Conservation (phyloP, 2,888 invertebrate species). For the Phania funesta region DNA sequence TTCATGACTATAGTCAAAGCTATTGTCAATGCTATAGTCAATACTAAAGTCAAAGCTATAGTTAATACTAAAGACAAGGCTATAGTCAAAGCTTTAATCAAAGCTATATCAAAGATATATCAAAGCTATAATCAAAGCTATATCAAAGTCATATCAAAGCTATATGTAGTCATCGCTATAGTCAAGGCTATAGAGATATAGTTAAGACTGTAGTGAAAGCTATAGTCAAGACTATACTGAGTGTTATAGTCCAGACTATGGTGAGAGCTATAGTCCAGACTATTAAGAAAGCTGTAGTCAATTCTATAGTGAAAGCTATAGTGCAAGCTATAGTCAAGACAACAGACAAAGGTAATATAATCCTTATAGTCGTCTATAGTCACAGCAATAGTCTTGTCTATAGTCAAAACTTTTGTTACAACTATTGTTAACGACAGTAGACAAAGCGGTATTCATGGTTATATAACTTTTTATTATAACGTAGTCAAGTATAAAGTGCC, state of each 20-base stretch:
- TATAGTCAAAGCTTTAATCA: too few species aligned
- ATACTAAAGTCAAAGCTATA: too few species aligned
- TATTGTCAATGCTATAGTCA: too few species aligned
- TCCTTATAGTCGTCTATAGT: background rate
- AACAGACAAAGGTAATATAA: too few species aligned
- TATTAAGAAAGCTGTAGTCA: background rate
- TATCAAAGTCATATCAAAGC: background rate
- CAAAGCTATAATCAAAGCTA: background rate
- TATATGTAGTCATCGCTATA: background rate
- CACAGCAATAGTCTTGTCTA: background rate
- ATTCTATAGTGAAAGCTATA: background rate
- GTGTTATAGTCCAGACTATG: background rate
- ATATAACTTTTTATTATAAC: too few species aligned
- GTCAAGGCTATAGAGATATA: background rate
- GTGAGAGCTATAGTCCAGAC: background rate
- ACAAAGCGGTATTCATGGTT: too few species aligned
- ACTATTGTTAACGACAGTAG: too few species aligned
- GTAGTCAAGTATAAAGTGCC: too few species aligned
- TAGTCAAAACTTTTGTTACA: too few species aligned
- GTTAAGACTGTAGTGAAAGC: background rate
- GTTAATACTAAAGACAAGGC: too few species aligned
- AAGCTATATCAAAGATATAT: background rate
- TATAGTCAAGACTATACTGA: background rate
- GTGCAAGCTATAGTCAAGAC: background rate
- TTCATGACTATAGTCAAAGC: too few species aligned